A percentile compares a stretch with the other conserved stretches of the same genome.
These are phyloP conservation scores for Xenus cinereus DNA, from an alignment of 2,113 vertebrate species.

Conservation along the genomic window DNA sequence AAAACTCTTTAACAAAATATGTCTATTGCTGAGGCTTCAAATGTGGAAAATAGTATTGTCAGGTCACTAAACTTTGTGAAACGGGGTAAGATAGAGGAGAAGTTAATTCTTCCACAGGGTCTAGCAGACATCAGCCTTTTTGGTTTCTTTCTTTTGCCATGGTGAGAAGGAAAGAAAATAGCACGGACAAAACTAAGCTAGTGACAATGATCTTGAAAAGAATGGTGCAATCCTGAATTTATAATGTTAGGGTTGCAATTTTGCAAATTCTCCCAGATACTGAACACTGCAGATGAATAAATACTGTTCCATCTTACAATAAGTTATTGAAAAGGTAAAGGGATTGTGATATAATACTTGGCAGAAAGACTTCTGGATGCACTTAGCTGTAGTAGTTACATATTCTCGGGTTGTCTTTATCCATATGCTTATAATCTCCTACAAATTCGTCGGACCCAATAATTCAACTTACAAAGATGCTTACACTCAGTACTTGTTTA, in stretches of 20 bases:
- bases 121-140: neutral
- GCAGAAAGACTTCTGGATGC: conserved; percentile 41
- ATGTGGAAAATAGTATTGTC: neutral
- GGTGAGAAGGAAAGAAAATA: conserved; percentile 55
- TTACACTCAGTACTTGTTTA: neutral
- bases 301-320: conserved; percentile 18
- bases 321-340: conserved; percentile 58
- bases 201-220: conserved; percentile 41
- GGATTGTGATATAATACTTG: conserved; percentile 43
- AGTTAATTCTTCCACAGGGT: conserved; percentile 3
- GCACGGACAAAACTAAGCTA: conserved; percentile 22
- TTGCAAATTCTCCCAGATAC: neutral
- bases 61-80: conserved; percentile 3
- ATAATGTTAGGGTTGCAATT: conserved; percentile 47
- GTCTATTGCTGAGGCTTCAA: neutral
- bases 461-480: conserved; percentile 31
- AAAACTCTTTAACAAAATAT: neutral
- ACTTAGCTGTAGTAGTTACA: neutral
- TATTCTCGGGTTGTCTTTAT: conserved; percentile 14
- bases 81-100: neutral
- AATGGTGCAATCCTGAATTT: conserved; percentile 17
- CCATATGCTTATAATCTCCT: conserved; percentile 23
- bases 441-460: neutral
- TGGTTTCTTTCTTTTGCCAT: neutral
- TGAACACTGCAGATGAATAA: conserved; percentile 13